A percentile compares a stretch with the other conserved stretches of the same genome.
Conservation (phyloP, 2,888 invertebrate species). For the Acrobeloides nanus region DNA sequence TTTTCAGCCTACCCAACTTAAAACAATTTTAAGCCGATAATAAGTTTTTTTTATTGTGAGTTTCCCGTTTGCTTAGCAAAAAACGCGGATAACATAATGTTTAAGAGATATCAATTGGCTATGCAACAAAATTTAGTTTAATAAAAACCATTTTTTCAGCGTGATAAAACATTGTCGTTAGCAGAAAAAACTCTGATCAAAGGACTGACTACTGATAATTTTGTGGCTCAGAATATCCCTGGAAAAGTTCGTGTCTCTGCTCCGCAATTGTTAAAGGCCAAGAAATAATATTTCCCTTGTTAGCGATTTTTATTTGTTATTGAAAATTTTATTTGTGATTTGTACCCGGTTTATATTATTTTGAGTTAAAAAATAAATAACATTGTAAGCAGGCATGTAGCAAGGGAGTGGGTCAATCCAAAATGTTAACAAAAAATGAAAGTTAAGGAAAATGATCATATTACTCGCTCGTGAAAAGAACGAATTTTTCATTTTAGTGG, state of each 20-base stretch:
- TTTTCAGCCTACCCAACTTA: background rate
- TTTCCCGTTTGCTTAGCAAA: too few relatives aligned
- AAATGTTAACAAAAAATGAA: too few relatives aligned
- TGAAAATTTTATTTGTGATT: too few relatives aligned
- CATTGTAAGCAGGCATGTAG: too few relatives aligned
- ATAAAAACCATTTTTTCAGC: slow-evolving; percentile 31
- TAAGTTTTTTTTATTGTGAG: slow-evolving; percentile 2
- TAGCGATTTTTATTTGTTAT: too few relatives aligned
- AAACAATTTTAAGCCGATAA: background rate
- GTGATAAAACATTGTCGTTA: slow-evolving; percentile 67
- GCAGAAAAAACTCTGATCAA: slow-evolving; percentile 83
- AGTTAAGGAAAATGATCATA: too few relatives aligned
- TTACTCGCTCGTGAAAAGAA: too few relatives aligned
- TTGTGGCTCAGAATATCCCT: slow-evolving; percentile 84
- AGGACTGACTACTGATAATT: slow-evolving; percentile 83
- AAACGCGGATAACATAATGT: too few relatives aligned
- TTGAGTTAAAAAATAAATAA: too few relatives aligned
- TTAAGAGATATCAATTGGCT: background rate
- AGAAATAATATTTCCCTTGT: slow-evolving; percentile 22
- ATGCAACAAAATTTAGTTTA: background rate
- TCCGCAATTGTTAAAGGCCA: slow-evolving; percentile 57
- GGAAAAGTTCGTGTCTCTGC: slow-evolving; percentile 92
- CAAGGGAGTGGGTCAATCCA: too few relatives aligned
- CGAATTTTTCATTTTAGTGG: too few relatives aligned
- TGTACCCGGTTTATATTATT: too few relatives aligned